phyloP scores from a whole-genome alignment of 2,113 vertebrate genomes.

The zebrafish (Danio rerio) region DNA sequence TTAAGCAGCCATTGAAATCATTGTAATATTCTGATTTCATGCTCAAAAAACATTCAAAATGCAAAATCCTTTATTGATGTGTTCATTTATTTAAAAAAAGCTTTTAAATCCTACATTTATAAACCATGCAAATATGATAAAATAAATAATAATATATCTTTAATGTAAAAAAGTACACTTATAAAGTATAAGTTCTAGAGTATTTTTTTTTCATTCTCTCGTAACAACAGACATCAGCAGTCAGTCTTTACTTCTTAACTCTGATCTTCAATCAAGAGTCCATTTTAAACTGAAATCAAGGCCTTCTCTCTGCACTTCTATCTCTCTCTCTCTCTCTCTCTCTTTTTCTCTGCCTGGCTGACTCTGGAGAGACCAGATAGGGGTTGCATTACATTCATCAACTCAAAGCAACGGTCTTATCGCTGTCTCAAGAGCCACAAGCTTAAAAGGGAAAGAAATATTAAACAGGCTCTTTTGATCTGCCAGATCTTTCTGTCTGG shows the following conservation, averaged over 20 bases:
- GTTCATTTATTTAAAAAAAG: no score
- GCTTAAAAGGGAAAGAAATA: conserved; percentile 49
- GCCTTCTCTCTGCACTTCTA: not conserved
- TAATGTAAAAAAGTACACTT: not conserved
- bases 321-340: not conserved
- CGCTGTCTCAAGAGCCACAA: conserved; percentile 36
- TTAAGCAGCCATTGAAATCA: no score
- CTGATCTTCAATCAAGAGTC: conserved; percentile 49
- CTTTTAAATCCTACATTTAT: no score
- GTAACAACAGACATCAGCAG: conserved; percentile 1
- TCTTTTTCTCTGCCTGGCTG: not conserved
- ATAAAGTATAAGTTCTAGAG: not conserved
- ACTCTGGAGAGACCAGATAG: conserved; percentile 48
- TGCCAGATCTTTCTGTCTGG: conserved; percentile 48
- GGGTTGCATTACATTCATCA: conserved; percentile 20
- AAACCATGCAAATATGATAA: no score
- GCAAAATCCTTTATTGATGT: no score
- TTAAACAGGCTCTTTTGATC: conserved; percentile 60
- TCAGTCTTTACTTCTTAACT: conserved; percentile 59
- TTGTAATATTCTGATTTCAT: no score
- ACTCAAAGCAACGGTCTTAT: conserved; percentile 25
- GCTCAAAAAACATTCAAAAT: no score
- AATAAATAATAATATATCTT: no score
- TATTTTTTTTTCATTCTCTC: not conserved
- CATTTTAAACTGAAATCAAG: conserved; percentile 49